A percentile compares a stretch with the other conserved stretches of the same genome.
Conservation (phyloP, 2,888 invertebrate species). For the Lepidonotus clava region DNA sequence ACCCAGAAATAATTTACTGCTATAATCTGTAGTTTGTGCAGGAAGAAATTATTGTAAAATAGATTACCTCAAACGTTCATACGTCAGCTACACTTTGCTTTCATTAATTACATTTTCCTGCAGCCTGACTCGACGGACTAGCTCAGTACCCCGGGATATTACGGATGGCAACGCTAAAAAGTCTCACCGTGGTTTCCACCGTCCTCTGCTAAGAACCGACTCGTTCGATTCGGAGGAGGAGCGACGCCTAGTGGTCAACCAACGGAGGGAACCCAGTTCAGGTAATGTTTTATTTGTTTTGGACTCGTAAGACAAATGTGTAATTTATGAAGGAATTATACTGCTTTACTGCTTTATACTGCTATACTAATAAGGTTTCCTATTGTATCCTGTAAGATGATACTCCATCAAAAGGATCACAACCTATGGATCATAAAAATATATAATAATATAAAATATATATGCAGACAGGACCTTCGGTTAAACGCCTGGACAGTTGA, state of each 20-base stretch:
- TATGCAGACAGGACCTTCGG: too few species aligned
- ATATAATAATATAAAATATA: too few species aligned
- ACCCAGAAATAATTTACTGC: too few species aligned
- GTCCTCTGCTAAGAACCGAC: not conserved
- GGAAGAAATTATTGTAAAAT: not conserved
- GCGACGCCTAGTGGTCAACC: not conserved
- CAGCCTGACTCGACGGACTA: slow-evolving; percentile 8
- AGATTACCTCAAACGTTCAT: not conserved
- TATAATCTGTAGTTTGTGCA: not conserved
- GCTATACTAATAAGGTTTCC: too few species aligned
- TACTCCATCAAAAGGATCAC: too few species aligned
- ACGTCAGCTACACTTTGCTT: not conserved
- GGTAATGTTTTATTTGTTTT: too few species aligned
- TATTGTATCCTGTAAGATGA: too few species aligned
- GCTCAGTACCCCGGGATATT: not conserved
- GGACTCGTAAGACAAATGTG: too few species aligned
- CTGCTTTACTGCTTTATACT: too few species aligned
- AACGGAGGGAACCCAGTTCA: not conserved
- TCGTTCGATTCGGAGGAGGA: slow-evolving; percentile 31
- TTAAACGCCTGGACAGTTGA: too few species aligned
- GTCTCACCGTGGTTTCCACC: not conserved
- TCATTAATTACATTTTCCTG: not conserved
- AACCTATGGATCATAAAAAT: too few species aligned
- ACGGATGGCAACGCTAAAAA: not conserved
- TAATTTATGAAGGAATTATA: too few species aligned